Evolutionary conservation across 2,113 vertebrate species (phyloP).

Genomic region (Prinia subflava): DNA sequence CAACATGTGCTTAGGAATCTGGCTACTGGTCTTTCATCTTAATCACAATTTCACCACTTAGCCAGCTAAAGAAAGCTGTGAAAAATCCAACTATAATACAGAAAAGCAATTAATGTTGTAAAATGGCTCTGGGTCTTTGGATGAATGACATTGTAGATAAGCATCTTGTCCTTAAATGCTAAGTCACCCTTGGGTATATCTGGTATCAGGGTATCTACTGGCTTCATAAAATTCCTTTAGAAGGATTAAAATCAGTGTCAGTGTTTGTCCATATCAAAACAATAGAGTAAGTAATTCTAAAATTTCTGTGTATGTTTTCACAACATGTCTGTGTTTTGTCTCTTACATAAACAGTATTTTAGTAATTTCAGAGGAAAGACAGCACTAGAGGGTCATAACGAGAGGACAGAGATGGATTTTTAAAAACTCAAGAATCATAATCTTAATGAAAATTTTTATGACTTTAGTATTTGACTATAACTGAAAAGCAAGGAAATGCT

Average conservation of each 20-base stretch:
- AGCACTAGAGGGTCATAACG: background rate
- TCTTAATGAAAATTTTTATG: background rate
- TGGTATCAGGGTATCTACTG: background rate
- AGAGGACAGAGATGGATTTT: background rate
- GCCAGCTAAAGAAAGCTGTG: background rate
- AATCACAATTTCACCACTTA: slow-evolving; percentile 5
- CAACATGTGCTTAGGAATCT: background rate
- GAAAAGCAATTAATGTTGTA: background rate
- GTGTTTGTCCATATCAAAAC: background rate
- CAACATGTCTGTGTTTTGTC: background rate
- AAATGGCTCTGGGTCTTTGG: background rate
- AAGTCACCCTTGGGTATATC: background rate
- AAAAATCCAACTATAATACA: background rate
- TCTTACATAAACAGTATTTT: background rate
- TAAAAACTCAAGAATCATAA: background rate
- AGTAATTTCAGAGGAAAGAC: background rate
- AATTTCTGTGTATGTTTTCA: background rate
- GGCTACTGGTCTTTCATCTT: background rate
- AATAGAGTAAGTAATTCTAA: background rate
- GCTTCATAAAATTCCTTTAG: background rate
- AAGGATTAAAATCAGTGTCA: background rate
- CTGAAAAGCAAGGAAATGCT: background rate
- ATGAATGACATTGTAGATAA: background rate
- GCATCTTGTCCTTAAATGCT: background rate
- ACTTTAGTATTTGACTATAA: background rate